These are phyloP conservation scores for Trogon melanurus DNA, from an alignment of 2,113 vertebrate species.

Conservation along the genomic window DNA sequence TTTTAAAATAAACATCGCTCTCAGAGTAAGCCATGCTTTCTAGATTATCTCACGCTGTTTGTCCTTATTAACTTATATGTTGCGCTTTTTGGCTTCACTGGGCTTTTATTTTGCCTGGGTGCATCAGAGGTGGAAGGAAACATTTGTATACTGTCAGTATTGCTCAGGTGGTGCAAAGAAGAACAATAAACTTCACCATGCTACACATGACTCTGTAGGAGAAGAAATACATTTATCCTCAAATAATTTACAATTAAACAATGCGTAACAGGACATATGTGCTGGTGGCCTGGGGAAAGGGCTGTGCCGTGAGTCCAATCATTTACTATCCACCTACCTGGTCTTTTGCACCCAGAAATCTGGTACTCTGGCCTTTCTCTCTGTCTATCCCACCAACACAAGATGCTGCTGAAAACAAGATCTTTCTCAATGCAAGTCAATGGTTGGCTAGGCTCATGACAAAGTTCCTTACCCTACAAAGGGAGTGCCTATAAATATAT, in stretches of 20 bases:
- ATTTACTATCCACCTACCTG: not conserved
- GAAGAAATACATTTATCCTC: not conserved
- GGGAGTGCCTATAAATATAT: not conserved
- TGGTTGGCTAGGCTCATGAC: not conserved
- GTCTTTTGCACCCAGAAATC: not conserved
- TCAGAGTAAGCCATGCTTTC: not conserved
- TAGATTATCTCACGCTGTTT: not conserved
- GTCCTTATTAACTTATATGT: not conserved
- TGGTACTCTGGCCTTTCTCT: not conserved
- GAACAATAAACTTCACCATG: not conserved
- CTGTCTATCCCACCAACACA: not conserved
- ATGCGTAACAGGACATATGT: not conserved
- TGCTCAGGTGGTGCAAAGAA: not conserved
- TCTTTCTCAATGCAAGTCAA: not conserved
- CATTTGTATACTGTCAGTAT: not conserved
- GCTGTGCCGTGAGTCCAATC: not conserved
- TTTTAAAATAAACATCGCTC: not conserved
- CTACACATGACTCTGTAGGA: not conserved
- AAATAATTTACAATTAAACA: not conserved
- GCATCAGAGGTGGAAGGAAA: not conserved
- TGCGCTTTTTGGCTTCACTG: not conserved
- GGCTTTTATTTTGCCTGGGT: not conserved
- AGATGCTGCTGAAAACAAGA: not conserved
- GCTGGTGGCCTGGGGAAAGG: not conserved
- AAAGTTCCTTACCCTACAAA: not conserved